Evolutionary conservation across 2,113 vertebrate genomes (phyloP).

Genomic region (Circaetus cinerascens): DNA sequence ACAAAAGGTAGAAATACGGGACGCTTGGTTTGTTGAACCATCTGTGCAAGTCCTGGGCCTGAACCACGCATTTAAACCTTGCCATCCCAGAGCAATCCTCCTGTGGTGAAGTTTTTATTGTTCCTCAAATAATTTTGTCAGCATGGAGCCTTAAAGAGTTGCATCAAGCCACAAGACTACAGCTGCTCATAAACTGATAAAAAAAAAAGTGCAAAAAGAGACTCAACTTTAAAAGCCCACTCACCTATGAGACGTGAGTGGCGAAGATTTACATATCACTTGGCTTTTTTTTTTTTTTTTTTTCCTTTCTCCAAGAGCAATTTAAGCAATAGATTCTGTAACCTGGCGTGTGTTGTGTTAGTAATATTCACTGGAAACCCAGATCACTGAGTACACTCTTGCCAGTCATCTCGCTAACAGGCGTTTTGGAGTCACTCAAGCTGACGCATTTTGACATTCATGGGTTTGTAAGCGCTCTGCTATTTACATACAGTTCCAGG

Average conservation of each 20-base stretch:
- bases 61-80: slow-evolving; percentile 32
- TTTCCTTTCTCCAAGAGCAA: slow-evolving; percentile 23
- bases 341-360: slow-evolving; percentile 47
- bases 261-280: slow-evolving; percentile 52
- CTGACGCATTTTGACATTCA: neutral
- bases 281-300: neutral
- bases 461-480: slow-evolving; percentile 30
- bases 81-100: slow-evolving; percentile 43
- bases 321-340: slow-evolving; percentile 65
- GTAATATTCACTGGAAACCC: slow-evolving; percentile 68
- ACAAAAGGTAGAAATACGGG: slow-evolving; percentile 35
- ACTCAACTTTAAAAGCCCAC: slow-evolving; percentile 15
- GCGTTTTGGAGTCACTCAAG: neutral
- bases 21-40: slow-evolving; percentile 8
- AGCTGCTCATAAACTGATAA: slow-evolving; percentile 51
- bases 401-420: neutral
- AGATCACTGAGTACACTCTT: slow-evolving; percentile 20
- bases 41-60: slow-evolving; percentile 62
- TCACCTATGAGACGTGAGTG: slow-evolving; percentile 15
- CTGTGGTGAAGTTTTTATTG: slow-evolving; percentile 59
- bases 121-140: slow-evolving; percentile 61
- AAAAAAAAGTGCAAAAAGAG: slow-evolving; percentile 58
- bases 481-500: slow-evolving; percentile 22
- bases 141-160: slow-evolving; percentile 75
- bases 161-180: slow-evolving; percentile 62